These are phyloP conservation scores for Myopa tessellatipennis DNA, from an alignment of 2,888 invertebrate species.

Conservation along the genomic window DNA sequence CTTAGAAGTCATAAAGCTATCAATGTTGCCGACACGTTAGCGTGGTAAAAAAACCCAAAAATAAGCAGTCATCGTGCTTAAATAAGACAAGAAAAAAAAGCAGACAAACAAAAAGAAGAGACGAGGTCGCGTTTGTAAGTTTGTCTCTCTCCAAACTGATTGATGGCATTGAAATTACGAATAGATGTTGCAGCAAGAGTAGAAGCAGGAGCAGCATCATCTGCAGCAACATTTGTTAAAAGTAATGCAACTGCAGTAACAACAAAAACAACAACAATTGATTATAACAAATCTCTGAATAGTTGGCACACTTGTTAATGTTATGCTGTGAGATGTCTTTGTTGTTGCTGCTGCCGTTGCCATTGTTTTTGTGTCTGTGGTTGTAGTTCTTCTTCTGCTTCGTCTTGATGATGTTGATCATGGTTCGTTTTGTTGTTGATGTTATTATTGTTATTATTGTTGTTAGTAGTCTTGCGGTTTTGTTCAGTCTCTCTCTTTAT, in stretches of 20 bases:
- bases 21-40: conserved; percentile 21
- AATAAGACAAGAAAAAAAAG: not conserved
- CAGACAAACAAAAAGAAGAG: conserved; percentile 8
- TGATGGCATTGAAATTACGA: conserved; percentile 33
- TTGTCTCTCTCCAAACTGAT: conserved; percentile 11
- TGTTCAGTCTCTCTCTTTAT: not conserved
- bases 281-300: conserved; percentile 12
- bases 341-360: not conserved
- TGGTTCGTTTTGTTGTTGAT: not conserved
- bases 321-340: not conserved
- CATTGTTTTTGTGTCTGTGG: not conserved
- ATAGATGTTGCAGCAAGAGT: conserved; percentile 13
- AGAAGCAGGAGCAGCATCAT: not conserved
- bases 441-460: not conserved
- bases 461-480: not conserved
- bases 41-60: conserved; percentile 1
- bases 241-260: conserved; percentile 18
- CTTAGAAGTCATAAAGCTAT: conserved; percentile 34
- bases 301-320: conserved; percentile 29
- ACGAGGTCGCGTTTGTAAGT: conserved; percentile 14
- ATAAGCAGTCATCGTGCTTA: not conserved
- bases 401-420: not conserved
- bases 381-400: not conserved
- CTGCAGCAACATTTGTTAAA: not conserved
- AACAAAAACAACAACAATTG: conserved; percentile 2